Conservation (phyloP, 2,888 invertebrate genomes). For the Brenthis ino region DNA sequence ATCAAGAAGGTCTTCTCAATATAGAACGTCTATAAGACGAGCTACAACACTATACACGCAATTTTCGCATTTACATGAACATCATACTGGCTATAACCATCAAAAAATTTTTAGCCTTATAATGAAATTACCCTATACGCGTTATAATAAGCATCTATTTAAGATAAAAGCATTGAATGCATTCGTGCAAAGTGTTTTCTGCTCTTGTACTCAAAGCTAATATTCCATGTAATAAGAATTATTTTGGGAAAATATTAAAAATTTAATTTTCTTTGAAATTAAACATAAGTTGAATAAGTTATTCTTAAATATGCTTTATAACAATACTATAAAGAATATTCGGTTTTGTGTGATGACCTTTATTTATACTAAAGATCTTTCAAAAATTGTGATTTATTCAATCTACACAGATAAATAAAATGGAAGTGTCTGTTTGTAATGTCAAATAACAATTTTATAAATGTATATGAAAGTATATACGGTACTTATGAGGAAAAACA, state of each 20-base stretch:
- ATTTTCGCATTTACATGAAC: conserved; percentile 36
- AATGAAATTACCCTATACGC: conserved; percentile 16
- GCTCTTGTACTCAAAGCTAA: conserved; percentile 11
- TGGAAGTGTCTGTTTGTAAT: too few relatives aligned
- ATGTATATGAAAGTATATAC: too few relatives aligned
- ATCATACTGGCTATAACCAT: conserved; percentile 29
- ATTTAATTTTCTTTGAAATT: background rate
- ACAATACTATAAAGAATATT: too few relatives aligned
- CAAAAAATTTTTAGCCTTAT: conserved; percentile 29
- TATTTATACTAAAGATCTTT: too few relatives aligned
- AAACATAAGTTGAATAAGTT: too few relatives aligned
- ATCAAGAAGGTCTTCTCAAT: background rate
- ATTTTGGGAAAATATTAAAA: conserved; percentile 1
- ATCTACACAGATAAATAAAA: too few relatives aligned
- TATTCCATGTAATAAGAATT: conserved; percentile 12
- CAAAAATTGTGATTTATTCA: too few relatives aligned
- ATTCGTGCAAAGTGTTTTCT: conserved; percentile 13
- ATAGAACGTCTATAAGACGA: background rate
- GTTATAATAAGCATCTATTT: conserved; percentile 21
- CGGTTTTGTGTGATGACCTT: too few relatives aligned
- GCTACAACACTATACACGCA: conserved; percentile 25
- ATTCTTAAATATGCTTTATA: too few relatives aligned
- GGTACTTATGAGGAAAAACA: too few relatives aligned
- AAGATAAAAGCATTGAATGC: conserved; percentile 19
- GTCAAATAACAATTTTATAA: too few relatives aligned